Evolutionary conservation across 2,888 invertebrate genomes (phyloP).

Genomic region (Andrena minutula): DNA sequence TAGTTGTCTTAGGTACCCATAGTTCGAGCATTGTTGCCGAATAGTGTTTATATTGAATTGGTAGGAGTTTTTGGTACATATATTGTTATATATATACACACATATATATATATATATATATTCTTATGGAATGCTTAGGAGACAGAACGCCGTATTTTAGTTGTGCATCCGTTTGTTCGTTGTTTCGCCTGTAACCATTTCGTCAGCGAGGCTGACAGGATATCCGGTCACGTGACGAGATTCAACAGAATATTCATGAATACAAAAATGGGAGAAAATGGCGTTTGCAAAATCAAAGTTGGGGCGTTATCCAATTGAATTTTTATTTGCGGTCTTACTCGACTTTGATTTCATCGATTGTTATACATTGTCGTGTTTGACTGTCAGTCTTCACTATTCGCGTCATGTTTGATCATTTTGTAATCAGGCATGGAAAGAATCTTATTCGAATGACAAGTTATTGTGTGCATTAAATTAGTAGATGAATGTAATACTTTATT

Average conservation of each 20-base stretch:
- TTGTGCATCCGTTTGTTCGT: slow-evolving; percentile 80
- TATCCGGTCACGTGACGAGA: slow-evolving; percentile 13
- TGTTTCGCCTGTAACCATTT: slow-evolving; percentile 69
- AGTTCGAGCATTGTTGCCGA: slow-evolving; percentile 72
- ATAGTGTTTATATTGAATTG: slow-evolving; percentile 76
- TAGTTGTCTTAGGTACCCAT: slow-evolving; percentile 72
- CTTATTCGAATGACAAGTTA: neutral
- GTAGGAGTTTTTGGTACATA: slow-evolving; percentile 69
- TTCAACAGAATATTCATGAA: slow-evolving; percentile 22
- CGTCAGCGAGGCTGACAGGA: slow-evolving; percentile 46
- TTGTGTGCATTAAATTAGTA: neutral
- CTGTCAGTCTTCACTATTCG: neutral
- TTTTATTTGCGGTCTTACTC: slow-evolving; percentile 12
- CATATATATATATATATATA: slow-evolving; percentile 59
- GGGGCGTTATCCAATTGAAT: slow-evolving; percentile 19
- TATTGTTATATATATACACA: slow-evolving; percentile 58
- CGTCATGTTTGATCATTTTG: neutral
- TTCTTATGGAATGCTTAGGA: slow-evolving; percentile 81
- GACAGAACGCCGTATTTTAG: slow-evolving; percentile 77
- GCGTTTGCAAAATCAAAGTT: slow-evolving; percentile 26
- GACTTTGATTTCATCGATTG: slow-evolving; percentile 18
- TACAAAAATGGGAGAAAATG: neutral
- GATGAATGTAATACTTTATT: too few species aligned
- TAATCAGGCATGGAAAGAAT: neutral
- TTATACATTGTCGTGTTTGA: neutral